Conservation (phyloP, 1,140 invertebrate genomes). For the Anoplophora glabripennis region DNA sequence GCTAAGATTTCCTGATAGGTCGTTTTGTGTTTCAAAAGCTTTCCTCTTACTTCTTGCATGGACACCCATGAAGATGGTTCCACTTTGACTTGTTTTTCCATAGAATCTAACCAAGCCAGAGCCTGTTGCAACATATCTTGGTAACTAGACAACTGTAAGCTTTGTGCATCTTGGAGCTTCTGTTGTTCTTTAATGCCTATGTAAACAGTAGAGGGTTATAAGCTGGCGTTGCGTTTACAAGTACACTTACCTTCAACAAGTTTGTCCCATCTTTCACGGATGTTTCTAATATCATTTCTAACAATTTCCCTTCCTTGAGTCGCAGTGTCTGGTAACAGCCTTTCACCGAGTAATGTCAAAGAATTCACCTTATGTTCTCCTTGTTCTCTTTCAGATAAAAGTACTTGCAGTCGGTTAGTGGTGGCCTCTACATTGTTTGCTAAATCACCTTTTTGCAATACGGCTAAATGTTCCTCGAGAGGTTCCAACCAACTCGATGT, state of each 20-base stretch:
- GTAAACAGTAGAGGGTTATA: constrained; percentile 7
- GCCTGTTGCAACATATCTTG: constrained; percentile 82
- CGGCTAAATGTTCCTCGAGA: constrained; percentile 70
- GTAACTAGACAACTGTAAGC: constrained; percentile 78
- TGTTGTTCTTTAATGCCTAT: constrained; percentile 69
- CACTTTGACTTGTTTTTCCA: constrained; percentile 75
- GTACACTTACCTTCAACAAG: constrained; percentile 62
- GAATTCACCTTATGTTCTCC: constrained; percentile 72
- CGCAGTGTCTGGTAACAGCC: constrained; percentile 86
- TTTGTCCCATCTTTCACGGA: constrained; percentile 82
- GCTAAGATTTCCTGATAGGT: constrained; percentile 84
- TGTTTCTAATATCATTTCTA: constrained; percentile 72
- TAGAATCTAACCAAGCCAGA: constrained; percentile 80
- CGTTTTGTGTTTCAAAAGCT: constrained; percentile 83
- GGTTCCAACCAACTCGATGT: constrained; percentile 74
- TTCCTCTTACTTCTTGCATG: constrained; percentile 82
- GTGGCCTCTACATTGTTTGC: constrained; percentile 55
- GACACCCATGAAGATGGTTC: constrained; percentile 70
- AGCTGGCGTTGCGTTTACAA: background rate
- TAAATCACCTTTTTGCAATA: constrained; percentile 54
- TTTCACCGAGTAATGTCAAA: constrained; percentile 75
- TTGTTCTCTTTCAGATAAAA: constrained; percentile 79
- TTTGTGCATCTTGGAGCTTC: constrained; percentile 80
- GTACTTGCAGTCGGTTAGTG: constrained; percentile 67
- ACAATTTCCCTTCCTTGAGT: constrained; percentile 85